These are phyloP conservation scores for Syngnathus typhle DNA, from an alignment of 2,113 vertebrate genomes.

Conservation along the genomic window DNA sequence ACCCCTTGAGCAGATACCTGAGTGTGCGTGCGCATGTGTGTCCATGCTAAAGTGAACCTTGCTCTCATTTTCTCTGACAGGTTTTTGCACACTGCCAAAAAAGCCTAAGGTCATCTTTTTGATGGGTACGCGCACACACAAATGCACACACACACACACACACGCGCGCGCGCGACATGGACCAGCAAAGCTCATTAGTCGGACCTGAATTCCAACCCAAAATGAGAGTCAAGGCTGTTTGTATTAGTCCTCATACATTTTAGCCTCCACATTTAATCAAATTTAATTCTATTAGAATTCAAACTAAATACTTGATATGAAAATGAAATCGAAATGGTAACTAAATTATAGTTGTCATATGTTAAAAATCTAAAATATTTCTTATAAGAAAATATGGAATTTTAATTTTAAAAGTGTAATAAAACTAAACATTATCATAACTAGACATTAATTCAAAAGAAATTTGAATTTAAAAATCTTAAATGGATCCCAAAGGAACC, in stretches of 20 bases:
- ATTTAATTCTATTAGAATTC: too few species aligned
- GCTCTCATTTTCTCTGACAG: constrained; percentile 40
- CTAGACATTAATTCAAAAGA: too few species aligned
- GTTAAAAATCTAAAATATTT: too few species aligned
- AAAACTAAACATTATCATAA: too few species aligned
- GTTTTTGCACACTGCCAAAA: constrained; percentile 72
- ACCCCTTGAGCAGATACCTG: too few species aligned
- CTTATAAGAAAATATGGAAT: too few species aligned
- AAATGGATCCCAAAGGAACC: too few species aligned
- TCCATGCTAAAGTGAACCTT: constrained; percentile 6
- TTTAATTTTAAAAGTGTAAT: too few species aligned
- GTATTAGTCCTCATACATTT: not conserved
- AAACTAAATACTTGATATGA: too few species aligned
- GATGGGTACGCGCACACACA: constrained; percentile 73
- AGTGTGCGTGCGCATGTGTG: not conserved
- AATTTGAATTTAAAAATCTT: too few species aligned
- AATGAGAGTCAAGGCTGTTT: not conserved
- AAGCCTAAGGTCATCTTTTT: constrained; percentile 88
- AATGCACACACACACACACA: not conserved
- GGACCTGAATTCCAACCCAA: not conserved
- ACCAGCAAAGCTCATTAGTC: not conserved
- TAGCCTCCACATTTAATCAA: not conserved
- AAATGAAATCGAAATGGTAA: too few species aligned
- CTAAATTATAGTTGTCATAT: not conserved
- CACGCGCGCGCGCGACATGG: not conserved